phyloP scores from a whole-genome alignment of 2,797 vertebrate genomes.

The Tachyglossus aculeatus region DNA sequence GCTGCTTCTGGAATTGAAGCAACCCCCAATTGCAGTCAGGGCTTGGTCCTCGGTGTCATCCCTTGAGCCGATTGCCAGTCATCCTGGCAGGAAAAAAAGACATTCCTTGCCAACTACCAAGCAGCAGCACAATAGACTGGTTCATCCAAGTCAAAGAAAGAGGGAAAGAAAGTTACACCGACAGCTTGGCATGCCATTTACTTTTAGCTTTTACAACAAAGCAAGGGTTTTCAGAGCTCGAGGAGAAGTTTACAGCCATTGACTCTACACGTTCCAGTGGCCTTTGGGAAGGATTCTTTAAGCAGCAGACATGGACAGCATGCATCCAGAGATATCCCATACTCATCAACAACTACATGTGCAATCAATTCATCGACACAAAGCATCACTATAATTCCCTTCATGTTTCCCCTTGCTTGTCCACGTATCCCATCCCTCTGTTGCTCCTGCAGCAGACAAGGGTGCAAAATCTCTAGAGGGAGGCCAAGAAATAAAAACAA shows the following conservation, averaged over 20 bases:
- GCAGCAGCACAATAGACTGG: constrained; percentile 13
- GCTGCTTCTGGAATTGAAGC: not conserved
- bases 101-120: constrained; percentile 20
- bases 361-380: constrained; percentile 2
- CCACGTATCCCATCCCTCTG: not conserved
- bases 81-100: constrained; percentile 22
- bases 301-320: constrained; percentile 38
- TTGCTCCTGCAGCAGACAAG: constrained; percentile 15
- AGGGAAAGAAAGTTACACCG: constrained; percentile 41
- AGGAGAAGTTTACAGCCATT: constrained; percentile 27
- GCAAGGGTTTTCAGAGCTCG: constrained; percentile 34
- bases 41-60: constrained; percentile 15
- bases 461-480: constrained; percentile 29
- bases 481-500: constrained; percentile 15
- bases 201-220: constrained; percentile 65
- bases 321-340: constrained; percentile 39
- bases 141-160: too few relatives aligned
- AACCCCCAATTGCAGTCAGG: not conserved
- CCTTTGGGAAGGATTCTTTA: constrained; percentile 45
- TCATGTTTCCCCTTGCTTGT: too few relatives aligned
- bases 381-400: constrained; percentile 13
- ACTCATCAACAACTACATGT: constrained; percentile 28
- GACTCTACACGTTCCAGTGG: constrained; percentile 30
- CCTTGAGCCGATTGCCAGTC: constrained; percentile 30
- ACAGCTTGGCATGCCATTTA: constrained; percentile 48